Base-by-base conservation (phyloP, 2,797 vertebrate species). In the Chromis chromis region DNA sequence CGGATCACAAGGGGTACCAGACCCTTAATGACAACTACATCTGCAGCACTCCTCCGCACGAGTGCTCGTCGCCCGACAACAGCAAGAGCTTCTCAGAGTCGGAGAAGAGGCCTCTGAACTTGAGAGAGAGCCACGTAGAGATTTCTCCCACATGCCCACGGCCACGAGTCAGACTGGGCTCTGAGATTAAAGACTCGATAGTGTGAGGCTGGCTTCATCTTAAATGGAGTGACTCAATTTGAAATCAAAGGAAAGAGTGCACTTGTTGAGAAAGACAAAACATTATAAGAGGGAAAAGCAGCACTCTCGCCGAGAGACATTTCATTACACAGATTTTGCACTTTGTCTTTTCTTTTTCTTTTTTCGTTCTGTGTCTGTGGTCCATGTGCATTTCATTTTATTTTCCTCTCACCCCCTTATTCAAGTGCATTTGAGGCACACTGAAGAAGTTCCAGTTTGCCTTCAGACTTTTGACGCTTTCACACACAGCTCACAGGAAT, bases 141-240 rank as follows among this genome's bases (percentile, higher is more conserved):
- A 96, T 97, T 67, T 97, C 96, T 0, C 94, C 96, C 0, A 81
- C 94, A 48, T 96, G 97, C 88, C 97, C 96, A 24, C 93, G 96
- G 83, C 97, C 97, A 12, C 94, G 98, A n/a, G 97, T 99, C 68
- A 94, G 98, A 79, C 95, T 99, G 52, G 97, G 98, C 85, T 98
- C 98, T 0, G 97, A 97, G 89, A 99, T 99, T 86, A 97, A 97
- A 91, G 98, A 99, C 94, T 99, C 98, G 0, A 96, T 98, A 63
- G 97, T 99, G 89, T 99, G 94, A 98, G 0, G 59, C 69, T 12
- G n/a, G 36, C 75, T 69, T 70, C 46, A 16, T 52, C n/a, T 70
- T 25, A 71, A 28, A 65, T 56, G 61, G 71, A 82, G 78, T 24
- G 86, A 89, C 62, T 64, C 39, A 57, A 70, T 69, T 82, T 77